phyloP scores from a whole-genome alignment of 92 coral and sea anemone genomes.

The Bergia sp. region DNA sequence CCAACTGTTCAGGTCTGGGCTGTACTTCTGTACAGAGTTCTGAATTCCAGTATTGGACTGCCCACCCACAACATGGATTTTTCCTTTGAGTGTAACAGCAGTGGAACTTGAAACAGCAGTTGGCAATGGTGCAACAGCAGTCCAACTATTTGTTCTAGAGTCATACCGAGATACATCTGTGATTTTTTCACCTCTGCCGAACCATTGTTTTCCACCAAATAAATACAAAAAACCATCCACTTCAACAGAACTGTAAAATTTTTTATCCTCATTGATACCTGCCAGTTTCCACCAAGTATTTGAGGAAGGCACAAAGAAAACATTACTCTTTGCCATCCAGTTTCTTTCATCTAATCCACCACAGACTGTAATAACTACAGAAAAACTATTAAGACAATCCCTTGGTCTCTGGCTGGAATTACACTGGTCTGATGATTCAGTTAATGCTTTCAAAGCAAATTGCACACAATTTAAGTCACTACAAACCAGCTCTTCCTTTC shows the following conservation, averaged over 20 bases:
- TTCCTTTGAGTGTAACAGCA: too few relatives aligned
- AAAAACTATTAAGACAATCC: not conserved
- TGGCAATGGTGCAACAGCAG: too few relatives aligned
- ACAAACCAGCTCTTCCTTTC: too few relatives aligned
- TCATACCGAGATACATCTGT: not conserved
- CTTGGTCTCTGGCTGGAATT: not conserved
- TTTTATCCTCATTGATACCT: not conserved
- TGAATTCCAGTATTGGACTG: too few relatives aligned
- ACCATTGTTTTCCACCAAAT: not conserved
- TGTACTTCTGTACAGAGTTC: too few relatives aligned
- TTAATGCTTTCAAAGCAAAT: too few relatives aligned
- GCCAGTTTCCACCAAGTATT: not conserved
- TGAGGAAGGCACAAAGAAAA: not conserved
- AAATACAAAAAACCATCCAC: not conserved
- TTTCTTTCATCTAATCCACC: not conserved
- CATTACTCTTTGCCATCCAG: not conserved
- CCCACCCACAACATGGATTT: too few relatives aligned
- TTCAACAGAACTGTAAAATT: not conserved
- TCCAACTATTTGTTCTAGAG: too few relatives aligned
- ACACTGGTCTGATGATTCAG: too few relatives aligned
- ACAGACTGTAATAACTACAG: not conserved
- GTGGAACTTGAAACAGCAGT: too few relatives aligned
- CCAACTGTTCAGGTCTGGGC: too few relatives aligned
- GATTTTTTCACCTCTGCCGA: not conserved
- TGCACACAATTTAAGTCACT: too few relatives aligned